Base-by-base conservation (phyloP, 2,888 invertebrate genomes). In the Tetragnatha montana region DNA sequence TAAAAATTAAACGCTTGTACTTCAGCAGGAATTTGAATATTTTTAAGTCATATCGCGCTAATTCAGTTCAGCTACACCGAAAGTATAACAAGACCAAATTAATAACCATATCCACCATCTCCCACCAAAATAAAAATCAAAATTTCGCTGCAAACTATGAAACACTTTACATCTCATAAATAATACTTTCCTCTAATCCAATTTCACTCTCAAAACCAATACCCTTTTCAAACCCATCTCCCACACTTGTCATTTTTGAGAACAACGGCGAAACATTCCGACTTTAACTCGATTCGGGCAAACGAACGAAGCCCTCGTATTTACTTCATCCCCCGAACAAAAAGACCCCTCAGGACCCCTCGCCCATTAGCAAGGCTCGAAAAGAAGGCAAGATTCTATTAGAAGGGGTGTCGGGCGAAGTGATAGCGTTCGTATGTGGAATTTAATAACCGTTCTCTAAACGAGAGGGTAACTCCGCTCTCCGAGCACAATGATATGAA, bases 401-500 rank as follows among this genome's bases (percentile, higher is more conserved):
- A 80, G 22, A 80, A 80, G 19, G 35, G 35, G 68, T 49, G 79
- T 81, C 19, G 17, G 69, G 10, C 19, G 14, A 80, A 68, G 68
- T 71, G 69, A 70, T 81, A 19, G 35, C 73, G 19, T 51, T 21
- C 82, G 60, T 74, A 35, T 73, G 8, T 22, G 19, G 21, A 73
- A 82, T 82, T 75, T 22, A 68, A 75, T 75, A 68, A 69, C n/a
- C 76, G 50, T 8, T 51, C 21, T 17, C 50, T 10, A 49, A 70
- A 71, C 71, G 21, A 51, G 21, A 51, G 10, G 70, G 51, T 22
- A 22, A 35, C 50, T 35, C 69, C 51, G 81, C 73, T 21, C 19
- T 81, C n/a, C 22, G 50, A 2, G 22, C 21, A 75, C 83, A 83
- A 73, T 70, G 81, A 81, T 75, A 51, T 47, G 74, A 83, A 82